phyloP scores from a whole-genome alignment of 2,888 invertebrate species.

The Heliconius sara region DNA sequence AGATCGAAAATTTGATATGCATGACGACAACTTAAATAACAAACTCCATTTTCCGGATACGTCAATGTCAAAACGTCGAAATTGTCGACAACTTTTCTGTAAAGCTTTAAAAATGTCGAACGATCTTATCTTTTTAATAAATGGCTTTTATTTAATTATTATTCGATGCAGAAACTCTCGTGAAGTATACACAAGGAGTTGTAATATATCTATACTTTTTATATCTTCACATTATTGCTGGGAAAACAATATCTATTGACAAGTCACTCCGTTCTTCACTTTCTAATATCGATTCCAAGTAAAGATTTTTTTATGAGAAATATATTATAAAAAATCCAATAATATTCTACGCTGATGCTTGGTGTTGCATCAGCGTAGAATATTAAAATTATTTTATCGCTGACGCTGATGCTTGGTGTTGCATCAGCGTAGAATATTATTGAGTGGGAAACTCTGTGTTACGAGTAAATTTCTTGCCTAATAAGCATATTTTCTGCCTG shows the following conservation, averaged over 20 bases:
- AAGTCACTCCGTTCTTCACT: not conserved
- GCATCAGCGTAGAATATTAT: too few species aligned
- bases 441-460: too few species aligned
- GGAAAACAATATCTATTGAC: not conserved
- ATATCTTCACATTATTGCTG: not conserved
- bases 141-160: constrained; percentile 12
- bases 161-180: not conserved
- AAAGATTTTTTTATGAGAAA: not conserved
- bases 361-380: too few species aligned
- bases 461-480: not conserved
- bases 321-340: not conserved
- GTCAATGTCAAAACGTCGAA: constrained; percentile 24
- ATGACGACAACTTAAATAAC: not conserved
- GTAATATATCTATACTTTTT: not conserved
- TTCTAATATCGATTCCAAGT: not conserved
- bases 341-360: not conserved
- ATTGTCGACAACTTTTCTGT: not conserved
- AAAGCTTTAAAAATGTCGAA: not conserved
- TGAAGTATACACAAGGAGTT: not conserved
- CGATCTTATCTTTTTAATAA: constrained; percentile 23
- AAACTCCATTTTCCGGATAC: constrained; percentile 1
- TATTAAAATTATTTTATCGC: too few species aligned
- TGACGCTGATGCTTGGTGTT: not conserved
- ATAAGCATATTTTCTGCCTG: not conserved
- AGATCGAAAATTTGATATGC: not conserved